These are phyloP conservation scores for Blennius ocellaris DNA, from an alignment of 2,113 vertebrate species.

Conservation along the genomic window DNA sequence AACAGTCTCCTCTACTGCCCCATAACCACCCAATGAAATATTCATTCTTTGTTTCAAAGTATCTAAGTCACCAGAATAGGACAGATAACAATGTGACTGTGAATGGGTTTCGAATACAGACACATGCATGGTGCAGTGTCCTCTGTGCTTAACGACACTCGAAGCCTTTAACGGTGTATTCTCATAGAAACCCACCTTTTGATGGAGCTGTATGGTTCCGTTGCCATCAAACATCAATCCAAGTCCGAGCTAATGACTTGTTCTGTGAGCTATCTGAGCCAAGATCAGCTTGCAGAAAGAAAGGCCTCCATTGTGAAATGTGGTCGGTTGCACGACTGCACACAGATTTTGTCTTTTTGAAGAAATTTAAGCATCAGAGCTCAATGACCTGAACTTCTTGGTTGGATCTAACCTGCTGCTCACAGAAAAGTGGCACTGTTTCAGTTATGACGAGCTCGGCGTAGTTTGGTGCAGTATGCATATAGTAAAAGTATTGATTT, in stretches of 20 bases:
- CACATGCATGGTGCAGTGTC: slow-evolving; percentile 16
- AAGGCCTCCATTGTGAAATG: slow-evolving; percentile 56
- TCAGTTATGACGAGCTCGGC: slow-evolving; percentile 32
- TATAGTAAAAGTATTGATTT: slow-evolving; percentile 64
- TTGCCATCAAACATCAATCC: slow-evolving; percentile 36
- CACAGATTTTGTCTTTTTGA: too few relatives aligned
- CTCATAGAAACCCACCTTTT: slow-evolving; percentile 31
- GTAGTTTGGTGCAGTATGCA: slow-evolving; percentile 35
- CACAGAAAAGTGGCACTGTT: slow-evolving; percentile 36
- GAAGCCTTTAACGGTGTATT: slow-evolving; percentile 41
- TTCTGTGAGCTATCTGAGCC: slow-evolving; percentile 64
- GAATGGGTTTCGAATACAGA: slow-evolving; percentile 26
- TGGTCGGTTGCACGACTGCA: slow-evolving; percentile 19
- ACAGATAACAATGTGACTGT: slow-evolving; percentile 67
- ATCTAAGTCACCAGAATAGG: slow-evolving; percentile 63
- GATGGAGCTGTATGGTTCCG: slow-evolving; percentile 54
- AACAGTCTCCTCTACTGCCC: slow-evolving; percentile 65
- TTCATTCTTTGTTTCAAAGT: slow-evolving; percentile 78
- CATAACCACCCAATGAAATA: slow-evolving; percentile 80
- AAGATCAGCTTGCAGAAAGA: slow-evolving; percentile 52
- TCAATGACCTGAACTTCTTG: slow-evolving; percentile 33
- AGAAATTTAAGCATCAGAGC: slow-evolving; percentile 26
- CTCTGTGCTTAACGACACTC: slow-evolving; percentile 35
- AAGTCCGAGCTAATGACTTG: slow-evolving; percentile 62
- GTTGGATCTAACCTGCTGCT: slow-evolving; percentile 24